Conservation (phyloP, 2,113 vertebrate genomes). For the Carassius carassius region DNA sequence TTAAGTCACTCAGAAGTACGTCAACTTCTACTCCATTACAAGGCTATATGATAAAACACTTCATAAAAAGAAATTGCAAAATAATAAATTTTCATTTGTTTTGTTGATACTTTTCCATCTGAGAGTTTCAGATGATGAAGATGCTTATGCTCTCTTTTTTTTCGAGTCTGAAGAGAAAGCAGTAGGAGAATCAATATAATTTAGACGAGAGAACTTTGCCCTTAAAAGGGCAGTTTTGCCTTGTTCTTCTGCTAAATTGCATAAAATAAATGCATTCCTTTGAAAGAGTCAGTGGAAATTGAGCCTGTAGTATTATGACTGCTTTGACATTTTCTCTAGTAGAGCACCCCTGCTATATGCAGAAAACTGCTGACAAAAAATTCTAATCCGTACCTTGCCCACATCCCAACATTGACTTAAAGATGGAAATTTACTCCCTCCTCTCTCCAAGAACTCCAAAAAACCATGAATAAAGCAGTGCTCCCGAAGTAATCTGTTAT, state of each 20-base stretch:
- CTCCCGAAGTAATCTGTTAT: not conserved
- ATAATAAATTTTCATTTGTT: no score
- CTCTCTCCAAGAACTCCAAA: not conserved
- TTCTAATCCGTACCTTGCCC: no score
- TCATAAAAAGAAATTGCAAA: not conserved
- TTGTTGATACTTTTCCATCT: not conserved
- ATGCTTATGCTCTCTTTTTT: not conserved
- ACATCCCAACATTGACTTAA: not conserved
- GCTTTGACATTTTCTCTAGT: not conserved
- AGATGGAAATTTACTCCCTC: not conserved
- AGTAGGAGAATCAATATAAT: no score
- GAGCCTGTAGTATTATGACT: not conserved
- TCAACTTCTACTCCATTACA: no score
- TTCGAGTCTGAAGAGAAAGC: not conserved
- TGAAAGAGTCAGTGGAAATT: not conserved
- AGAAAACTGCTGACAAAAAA: not conserved
- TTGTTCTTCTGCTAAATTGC: not conserved
- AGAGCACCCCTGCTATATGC: not conserved
- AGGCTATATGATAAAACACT: no score
- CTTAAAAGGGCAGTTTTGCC: not conserved
- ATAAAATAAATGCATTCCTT: not conserved
- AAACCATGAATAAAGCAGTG: no score
- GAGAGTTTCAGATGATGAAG: not conserved
- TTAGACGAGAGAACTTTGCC: not conserved
- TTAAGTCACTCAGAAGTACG: no score